These are phyloP conservation scores for Drosophila mimetica DNA, from an alignment of 2,888 invertebrate genomes.

Conservation along the genomic window DNA sequence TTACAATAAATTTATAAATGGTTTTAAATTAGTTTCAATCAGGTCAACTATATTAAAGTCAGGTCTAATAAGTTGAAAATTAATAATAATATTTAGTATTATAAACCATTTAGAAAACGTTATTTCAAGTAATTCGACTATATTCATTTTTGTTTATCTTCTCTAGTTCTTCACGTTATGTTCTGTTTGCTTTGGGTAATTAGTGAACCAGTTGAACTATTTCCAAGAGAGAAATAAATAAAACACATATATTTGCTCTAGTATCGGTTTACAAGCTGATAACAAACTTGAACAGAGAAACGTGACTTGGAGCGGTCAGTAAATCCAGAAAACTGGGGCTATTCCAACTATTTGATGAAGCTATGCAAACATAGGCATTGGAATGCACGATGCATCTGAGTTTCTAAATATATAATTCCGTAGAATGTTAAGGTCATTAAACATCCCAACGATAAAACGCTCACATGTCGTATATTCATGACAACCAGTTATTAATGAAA, in stretches of 20 bases:
- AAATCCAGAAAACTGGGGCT: not conserved
- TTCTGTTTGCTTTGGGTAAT: slow-evolving; percentile 41
- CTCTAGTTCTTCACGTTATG: slow-evolving; percentile 1
- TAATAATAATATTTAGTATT: too few relatives aligned
- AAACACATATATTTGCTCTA: not conserved
- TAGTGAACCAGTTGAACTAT: slow-evolving; percentile 25
- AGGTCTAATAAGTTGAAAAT: too few relatives aligned
- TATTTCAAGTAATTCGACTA: too few relatives aligned
- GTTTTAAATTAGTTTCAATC: too few relatives aligned
- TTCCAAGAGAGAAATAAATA: slow-evolving; percentile 12
- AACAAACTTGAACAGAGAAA: slow-evolving; percentile 39
- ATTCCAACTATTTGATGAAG: slow-evolving; percentile 29
- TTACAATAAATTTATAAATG: too few relatives aligned
- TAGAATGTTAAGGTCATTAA: slow-evolving; percentile 32
- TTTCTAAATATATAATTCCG: slow-evolving; percentile 16
- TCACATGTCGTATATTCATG: slow-evolving; percentile 6
- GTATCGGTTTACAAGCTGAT: slow-evolving; percentile 41
- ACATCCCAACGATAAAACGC: slow-evolving; percentile 16
- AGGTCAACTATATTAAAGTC: too few relatives aligned
- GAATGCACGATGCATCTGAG: slow-evolving; percentile 21
- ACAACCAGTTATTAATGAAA: slow-evolving; percentile 16
- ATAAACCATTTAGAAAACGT: too few relatives aligned
- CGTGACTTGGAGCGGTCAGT: slow-evolving; percentile 24
- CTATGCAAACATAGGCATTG: slow-evolving; percentile 18
- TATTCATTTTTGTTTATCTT: slow-evolving; percentile 8